Conservation (phyloP, 2,113 vertebrate genomes). For the Cairina moschata region DNA sequence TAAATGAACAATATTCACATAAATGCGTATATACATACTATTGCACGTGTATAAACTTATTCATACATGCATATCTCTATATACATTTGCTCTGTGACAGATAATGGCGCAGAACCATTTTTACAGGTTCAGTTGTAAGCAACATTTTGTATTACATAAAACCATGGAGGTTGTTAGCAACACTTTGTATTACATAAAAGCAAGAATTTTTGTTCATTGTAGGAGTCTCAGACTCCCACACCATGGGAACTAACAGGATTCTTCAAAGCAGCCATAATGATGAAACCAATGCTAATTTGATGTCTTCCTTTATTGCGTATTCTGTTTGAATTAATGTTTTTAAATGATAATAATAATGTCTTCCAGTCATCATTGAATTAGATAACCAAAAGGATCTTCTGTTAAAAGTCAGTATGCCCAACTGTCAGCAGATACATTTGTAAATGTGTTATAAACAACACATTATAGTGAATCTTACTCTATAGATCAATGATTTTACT, state of each 20-base stretch:
- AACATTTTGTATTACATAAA: constrained; percentile 41
- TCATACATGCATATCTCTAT: not conserved
- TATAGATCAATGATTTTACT: not conserved
- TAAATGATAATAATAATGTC: not conserved
- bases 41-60: not conserved
- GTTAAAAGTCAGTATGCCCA: not conserved
- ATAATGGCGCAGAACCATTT: not conserved
- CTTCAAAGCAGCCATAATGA: constrained; percentile 18
- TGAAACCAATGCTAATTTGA: not conserved
- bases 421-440: not conserved
- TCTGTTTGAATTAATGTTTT: not conserved
- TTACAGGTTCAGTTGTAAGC: not conserved
- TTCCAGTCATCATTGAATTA: not conserved
- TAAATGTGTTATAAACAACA: not conserved
- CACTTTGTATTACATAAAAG: constrained; percentile 36
- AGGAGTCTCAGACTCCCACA: constrained; percentile 59
- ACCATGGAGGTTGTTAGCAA: not conserved
- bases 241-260: not conserved
- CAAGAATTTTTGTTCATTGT: constrained; percentile 62
- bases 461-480: not conserved
- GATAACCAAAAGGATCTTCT: not conserved
- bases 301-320: not conserved
- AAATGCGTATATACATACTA: not conserved
- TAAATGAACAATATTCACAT: not conserved
- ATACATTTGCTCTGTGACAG: not conserved